phyloP scores from a whole-genome alignment of 1,140 invertebrate species.

The Trichomalopsis sarcophagae region DNA sequence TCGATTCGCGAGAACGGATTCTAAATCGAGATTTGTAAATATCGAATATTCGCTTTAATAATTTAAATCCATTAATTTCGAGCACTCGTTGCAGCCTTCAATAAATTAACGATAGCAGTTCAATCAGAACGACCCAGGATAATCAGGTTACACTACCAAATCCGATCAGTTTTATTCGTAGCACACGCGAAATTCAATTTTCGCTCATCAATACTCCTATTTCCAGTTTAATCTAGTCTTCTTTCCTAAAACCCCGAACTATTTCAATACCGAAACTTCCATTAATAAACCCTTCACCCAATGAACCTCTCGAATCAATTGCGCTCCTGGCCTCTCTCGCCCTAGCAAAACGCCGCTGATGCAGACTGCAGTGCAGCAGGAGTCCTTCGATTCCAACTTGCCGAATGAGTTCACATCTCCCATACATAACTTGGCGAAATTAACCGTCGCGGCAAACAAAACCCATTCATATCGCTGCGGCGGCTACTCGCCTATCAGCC shows the following conservation, averaged over 20 bases:
- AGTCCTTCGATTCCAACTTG: not conserved
- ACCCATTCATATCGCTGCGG: conserved; percentile 29
- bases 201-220: no score
- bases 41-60: no score
- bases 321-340: not conserved
- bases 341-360: not conserved
- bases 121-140: no score
- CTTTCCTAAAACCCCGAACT: not conserved
- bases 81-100: no score
- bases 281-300: not conserved
- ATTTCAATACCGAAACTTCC: not conserved
- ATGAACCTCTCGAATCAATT: not conserved
- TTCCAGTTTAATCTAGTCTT: no score
- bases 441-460: conserved; percentile 20
- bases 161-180: no score
- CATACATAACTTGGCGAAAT: conserved; percentile 5
- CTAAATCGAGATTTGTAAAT: no score
- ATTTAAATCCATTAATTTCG: no score
- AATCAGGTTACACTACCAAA: no score
- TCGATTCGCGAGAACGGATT: no score
- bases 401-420: not conserved
- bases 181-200: no score
- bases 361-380: not conserved
- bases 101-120: no score
- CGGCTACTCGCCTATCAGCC: not conserved